These are phyloP conservation scores for Camponotus fellah DNA, from an alignment of 2,888 invertebrate genomes.

Conservation along the genomic window DNA sequence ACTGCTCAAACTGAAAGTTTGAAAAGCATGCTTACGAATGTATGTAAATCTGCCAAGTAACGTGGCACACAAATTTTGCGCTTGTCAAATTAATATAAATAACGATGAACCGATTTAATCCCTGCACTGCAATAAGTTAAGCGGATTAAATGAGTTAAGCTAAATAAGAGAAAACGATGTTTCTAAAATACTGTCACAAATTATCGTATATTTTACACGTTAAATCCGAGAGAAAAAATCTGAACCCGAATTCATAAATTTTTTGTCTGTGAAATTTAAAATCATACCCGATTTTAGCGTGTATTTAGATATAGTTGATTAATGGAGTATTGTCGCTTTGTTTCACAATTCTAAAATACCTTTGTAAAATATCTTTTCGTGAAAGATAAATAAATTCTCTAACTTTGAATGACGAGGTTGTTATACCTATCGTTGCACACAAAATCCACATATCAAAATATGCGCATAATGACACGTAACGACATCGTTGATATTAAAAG, in stretches of 20 bases:
- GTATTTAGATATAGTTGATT: background rate
- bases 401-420: too few species aligned
- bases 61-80: background rate
- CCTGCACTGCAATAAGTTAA: background rate
- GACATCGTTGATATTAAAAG: too few species aligned
- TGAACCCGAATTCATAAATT: background rate
- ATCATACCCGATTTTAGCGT: background rate
- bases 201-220: background rate
- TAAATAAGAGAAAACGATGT: background rate
- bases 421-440: too few species aligned
- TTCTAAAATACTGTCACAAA: background rate
- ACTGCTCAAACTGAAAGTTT: background rate
- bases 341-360: too few species aligned
- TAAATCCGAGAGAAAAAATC: background rate
- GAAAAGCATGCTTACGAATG: background rate
- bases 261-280: background rate
- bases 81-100: background rate
- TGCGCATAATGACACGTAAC: too few species aligned
- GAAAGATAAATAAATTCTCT: too few species aligned
- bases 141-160: background rate
- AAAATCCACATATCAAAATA: too few species aligned
- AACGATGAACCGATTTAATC: constrained; percentile 8
- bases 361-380: too few species aligned
- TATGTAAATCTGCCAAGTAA: background rate
- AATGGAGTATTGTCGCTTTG: too few species aligned